Evolutionary conservation across 2,888 invertebrate species (phyloP).

Genomic region (Hirtodrosophila alboralis): DNA sequence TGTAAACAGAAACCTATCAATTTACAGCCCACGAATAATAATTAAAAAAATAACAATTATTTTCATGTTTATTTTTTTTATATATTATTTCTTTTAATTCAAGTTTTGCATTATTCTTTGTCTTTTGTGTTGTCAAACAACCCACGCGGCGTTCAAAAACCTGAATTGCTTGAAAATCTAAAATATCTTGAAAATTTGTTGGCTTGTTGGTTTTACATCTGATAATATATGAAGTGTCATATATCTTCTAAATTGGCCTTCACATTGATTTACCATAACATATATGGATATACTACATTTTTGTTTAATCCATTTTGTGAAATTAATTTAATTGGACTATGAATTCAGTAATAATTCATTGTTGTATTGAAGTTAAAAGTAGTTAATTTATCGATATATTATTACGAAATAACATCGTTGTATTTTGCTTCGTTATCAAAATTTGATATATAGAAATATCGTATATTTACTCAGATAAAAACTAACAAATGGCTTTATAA

Average conservation of each 20-base stretch:
- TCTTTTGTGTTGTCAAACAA: neutral
- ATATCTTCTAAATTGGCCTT: slow-evolving; percentile 54
- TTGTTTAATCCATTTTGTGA: no score
- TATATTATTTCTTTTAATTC: slow-evolving; percentile 15
- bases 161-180: slow-evolving; percentile 39
- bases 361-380: no score
- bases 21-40: slow-evolving; percentile 40
- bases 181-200: slow-evolving; percentile 47
- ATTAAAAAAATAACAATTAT: no score
- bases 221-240: slow-evolving; percentile 27
- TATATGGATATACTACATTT: neutral
- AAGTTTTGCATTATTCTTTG: slow-evolving; percentile 19
- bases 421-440: no score
- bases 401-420: no score
- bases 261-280: slow-evolving; percentile 56
- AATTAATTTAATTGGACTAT: no score
- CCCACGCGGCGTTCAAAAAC: slow-evolving; percentile 50
- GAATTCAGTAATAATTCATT: no score
- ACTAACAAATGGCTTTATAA: no score
- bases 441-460: no score
- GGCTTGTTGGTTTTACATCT: slow-evolving; percentile 19
- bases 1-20: slow-evolving; percentile 21
- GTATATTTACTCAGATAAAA: no score
- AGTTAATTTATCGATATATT: no score
- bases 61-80: slow-evolving; percentile 3